Evolutionary conservation across 2,888 invertebrate genomes (phyloP).

Genomic region (Diarsia mendica): DNA sequence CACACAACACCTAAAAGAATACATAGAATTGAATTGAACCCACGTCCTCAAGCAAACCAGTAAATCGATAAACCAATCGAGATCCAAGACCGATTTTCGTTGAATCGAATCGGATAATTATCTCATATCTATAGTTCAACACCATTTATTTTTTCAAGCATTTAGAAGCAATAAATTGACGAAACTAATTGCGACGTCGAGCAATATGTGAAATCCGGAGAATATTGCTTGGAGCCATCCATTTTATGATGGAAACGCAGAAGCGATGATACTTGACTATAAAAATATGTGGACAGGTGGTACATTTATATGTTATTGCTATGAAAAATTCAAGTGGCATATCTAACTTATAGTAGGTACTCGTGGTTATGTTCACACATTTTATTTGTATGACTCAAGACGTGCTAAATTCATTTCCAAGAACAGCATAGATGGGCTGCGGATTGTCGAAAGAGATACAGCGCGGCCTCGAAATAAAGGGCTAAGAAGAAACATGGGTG

Average conservation of each 20-base stretch:
- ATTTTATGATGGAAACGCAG: conserved; percentile 45
- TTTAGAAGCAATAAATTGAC: conserved; percentile 53
- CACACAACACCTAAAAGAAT: too few relatives aligned
- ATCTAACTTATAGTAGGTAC: conserved; percentile 3
- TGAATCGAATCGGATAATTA: conserved; percentile 45
- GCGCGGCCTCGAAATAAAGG: too few relatives aligned
- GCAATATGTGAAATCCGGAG: conserved; percentile 57
- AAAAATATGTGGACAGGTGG: conserved; percentile 24
- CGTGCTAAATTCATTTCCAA: neutral
- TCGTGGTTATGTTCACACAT: neutral
- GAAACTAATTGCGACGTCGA: conserved; percentile 46
- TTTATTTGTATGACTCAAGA: neutral
- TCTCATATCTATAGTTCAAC: conserved; percentile 52
- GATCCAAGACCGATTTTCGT: conserved; percentile 39
- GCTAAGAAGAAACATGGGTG: too few relatives aligned
- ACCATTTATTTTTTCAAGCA: conserved; percentile 53
- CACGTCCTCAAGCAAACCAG: neutral
- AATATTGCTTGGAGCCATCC: conserved; percentile 53
- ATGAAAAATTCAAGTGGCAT: conserved; percentile 9
- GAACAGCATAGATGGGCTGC: too few relatives aligned
- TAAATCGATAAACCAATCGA: conserved; percentile 40
- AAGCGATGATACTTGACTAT: conserved; percentile 39
- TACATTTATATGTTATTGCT: conserved; percentile 24
- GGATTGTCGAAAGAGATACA: too few relatives aligned
- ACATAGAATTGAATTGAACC: too few relatives aligned